Percentiles rank a stretch among this genome's conserved stretches.
Evolutionary conservation across 1,140 invertebrate genomes (phyloP).

Genomic region (Bombus cullumanus): DNA sequence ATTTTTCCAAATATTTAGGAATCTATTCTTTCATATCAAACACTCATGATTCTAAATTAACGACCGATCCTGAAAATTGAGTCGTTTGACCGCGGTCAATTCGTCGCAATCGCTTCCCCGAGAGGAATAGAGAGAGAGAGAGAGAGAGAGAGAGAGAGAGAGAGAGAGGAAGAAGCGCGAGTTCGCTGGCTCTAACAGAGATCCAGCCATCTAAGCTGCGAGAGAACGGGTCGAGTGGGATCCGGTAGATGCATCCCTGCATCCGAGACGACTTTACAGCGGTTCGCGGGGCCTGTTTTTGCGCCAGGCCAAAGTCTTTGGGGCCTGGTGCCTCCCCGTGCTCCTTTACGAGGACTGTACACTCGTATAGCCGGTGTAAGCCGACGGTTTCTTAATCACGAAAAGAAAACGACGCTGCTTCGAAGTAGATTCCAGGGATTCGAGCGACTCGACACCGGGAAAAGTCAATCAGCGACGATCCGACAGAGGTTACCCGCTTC

Average conservation of each 20-base stretch:
- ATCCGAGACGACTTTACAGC: conserved; percentile 70
- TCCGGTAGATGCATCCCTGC: conserved; percentile 69
- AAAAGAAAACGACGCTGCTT: conserved; percentile 42
- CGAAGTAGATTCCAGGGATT: conserved; percentile 43
- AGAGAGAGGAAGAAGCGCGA: conserved; percentile 5
- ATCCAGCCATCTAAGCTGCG: background rate
- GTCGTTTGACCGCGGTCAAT: background rate
- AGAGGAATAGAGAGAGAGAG: background rate
- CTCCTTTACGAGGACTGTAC: conserved; percentile 59
- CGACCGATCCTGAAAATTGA: conserved; percentile 1
- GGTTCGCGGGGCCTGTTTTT: conserved; percentile 72
- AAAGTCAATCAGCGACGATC: conserved; percentile 52
- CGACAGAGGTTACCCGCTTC: background rate
- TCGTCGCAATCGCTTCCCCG: background rate
- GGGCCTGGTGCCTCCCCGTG: conserved; percentile 36
- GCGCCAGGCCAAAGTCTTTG: conserved; percentile 54
- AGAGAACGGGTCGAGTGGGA: conserved; percentile 1
- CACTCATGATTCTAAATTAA: background rate
- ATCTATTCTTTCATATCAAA: background rate
- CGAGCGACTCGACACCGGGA: conserved; percentile 14
- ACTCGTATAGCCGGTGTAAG: conserved; percentile 44
- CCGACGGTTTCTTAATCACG: conserved; percentile 65
- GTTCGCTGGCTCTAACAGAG: background rate
- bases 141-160: background rate
- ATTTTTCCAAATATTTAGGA: background rate